phyloP scores from a whole-genome alignment of 1,140 invertebrate genomes.

The Pseudobourletiella spinata region DNA sequence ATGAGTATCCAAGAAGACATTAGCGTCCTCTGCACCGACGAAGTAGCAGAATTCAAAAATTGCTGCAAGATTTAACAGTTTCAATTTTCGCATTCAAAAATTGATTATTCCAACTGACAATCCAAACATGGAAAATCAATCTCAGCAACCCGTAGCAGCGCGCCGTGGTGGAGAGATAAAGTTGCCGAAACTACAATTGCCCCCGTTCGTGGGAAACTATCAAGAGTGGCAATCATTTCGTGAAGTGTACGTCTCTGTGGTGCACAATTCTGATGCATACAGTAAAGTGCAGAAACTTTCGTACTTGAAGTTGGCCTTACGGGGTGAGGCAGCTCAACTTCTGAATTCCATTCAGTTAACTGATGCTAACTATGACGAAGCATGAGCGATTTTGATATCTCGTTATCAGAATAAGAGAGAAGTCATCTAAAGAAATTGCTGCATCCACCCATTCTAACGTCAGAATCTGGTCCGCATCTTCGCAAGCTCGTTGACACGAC shows the following conservation, averaged over 20 bases:
- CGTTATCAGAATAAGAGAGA: constrained; percentile 3
- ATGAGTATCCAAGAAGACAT: too few species aligned
- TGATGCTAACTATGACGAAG: neutral
- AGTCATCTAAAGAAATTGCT: neutral
- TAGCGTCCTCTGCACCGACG: too few species aligned
- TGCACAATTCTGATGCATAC: neutral
- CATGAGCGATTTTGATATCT: neutral
- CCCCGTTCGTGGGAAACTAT: neutral
- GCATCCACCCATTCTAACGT: neutral
- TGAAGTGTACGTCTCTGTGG: neutral
- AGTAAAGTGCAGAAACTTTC: neutral
- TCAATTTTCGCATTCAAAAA: too few species aligned
- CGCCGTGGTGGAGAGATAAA: too few species aligned
- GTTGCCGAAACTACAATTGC: neutral
- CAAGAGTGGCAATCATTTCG: neutral
- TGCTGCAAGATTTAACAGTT: too few species aligned
- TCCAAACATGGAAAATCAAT: too few species aligned
- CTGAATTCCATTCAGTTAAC: constrained; percentile 1
- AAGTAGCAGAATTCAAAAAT: too few species aligned
- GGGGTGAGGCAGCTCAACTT: neutral
- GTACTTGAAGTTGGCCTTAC: neutral
- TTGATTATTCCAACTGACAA: too few species aligned
- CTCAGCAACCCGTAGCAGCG: too few species aligned
- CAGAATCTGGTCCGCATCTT: neutral
- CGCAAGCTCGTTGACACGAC: neutral